A percentile compares a stretch with the other conserved stretches of the same genome.
These are phyloP conservation scores for Hyles vespertilio DNA, from an alignment of 1,140 invertebrate species.

Conservation along the genomic window DNA sequence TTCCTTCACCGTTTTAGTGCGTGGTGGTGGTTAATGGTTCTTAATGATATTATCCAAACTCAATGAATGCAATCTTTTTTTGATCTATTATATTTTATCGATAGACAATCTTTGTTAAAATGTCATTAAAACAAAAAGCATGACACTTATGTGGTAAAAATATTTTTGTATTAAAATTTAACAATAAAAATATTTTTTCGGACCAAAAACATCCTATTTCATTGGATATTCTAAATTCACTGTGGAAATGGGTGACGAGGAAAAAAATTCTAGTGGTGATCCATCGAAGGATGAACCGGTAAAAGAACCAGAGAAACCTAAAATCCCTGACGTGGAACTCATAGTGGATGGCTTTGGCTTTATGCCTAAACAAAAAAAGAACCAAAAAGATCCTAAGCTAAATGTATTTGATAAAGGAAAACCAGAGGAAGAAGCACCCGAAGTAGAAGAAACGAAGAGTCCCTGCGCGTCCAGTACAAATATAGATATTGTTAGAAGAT, in stretches of 20 bases:
- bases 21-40: too few species aligned
- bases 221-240: constrained; percentile 31
- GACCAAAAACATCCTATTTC: constrained; percentile 13
- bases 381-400: constrained; percentile 3
- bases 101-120: neutral
- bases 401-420: constrained; percentile 3
- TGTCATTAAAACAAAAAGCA: constrained; percentile 14
- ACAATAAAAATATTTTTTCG: constrained; percentile 19
- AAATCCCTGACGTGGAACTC: constrained; percentile 53
- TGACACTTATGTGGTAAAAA: constrained; percentile 21
- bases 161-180: constrained; percentile 21
- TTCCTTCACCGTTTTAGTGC: too few species aligned
- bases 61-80: too few species aligned
- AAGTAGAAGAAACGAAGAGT: constrained; percentile 19
- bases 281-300: constrained; percentile 2
- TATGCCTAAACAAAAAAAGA: constrained; percentile 39
- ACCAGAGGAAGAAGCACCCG: neutral
- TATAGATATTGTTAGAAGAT: constrained; percentile 70
- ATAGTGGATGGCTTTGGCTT: constrained; percentile 64
- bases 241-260: constrained; percentile 49
- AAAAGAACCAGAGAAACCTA: constrained; percentile 30
- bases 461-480: constrained; percentile 58
- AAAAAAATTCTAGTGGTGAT: constrained; percentile 35
- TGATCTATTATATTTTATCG: too few species aligned
- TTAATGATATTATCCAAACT: too few species aligned